Evolutionary conservation across 2,888 invertebrate species (phyloP).

Genomic region (Helicoverpa assulta): DNA sequence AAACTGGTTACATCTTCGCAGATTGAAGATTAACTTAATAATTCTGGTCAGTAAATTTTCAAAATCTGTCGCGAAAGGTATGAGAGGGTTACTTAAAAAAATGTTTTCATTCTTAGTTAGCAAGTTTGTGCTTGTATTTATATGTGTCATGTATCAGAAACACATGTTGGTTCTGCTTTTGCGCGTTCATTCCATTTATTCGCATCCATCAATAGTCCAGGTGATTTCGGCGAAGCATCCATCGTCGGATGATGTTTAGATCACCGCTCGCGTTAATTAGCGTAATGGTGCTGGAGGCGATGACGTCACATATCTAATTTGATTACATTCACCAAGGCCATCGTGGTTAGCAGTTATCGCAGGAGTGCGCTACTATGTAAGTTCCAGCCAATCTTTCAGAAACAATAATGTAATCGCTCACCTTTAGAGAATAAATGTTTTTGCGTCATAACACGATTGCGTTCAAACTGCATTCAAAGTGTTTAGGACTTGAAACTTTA

Average conservation of each 20-base stretch:
- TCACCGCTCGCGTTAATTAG: slow-evolving; percentile 79
- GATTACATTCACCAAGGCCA: slow-evolving; percentile 84
- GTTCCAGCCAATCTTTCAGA: slow-evolving; percentile 25
- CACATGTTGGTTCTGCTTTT: neutral
- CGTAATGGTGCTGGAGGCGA: slow-evolving; percentile 74
- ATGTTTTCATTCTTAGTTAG: slow-evolving; percentile 30
- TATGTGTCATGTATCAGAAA: neutral
- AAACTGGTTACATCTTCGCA: slow-evolving; percentile 71
- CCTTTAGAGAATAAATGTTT: slow-evolving; percentile 51
- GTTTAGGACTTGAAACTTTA: slow-evolving; percentile 70
- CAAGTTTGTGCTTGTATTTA: neutral
- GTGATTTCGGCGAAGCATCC: slow-evolving; percentile 51
- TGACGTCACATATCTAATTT: slow-evolving; percentile 86
- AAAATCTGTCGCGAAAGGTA: slow-evolving; percentile 53
- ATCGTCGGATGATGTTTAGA: slow-evolving; percentile 64
- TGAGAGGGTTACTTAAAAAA: slow-evolving; percentile 52
- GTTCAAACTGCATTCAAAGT: slow-evolving; percentile 68
- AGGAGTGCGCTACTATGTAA: slow-evolving; percentile 52
- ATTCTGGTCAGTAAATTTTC: slow-evolving; percentile 67
- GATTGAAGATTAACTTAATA: slow-evolving; percentile 71
- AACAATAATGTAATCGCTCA: slow-evolving; percentile 27
- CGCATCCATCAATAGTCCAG: slow-evolving; percentile 41
- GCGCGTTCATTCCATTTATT: slow-evolving; percentile 33
- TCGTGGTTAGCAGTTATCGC: slow-evolving; percentile 78
- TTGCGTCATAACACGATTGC: slow-evolving; percentile 65